phyloP scores from a whole-genome alignment of 2,113 vertebrate genomes.

The Isurus oxyrinchus region DNA sequence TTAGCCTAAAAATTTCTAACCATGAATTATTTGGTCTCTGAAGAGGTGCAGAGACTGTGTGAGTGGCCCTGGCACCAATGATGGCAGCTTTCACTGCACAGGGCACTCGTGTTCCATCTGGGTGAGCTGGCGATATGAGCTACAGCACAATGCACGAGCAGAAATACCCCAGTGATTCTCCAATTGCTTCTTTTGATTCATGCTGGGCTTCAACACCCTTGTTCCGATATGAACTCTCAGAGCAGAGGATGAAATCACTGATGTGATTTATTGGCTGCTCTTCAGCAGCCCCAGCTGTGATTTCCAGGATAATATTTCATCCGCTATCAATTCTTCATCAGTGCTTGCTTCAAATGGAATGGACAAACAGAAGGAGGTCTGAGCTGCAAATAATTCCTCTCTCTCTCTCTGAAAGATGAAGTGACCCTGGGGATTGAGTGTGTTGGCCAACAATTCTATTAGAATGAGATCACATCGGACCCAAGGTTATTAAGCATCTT shows the following conservation, averaged over 20 bases:
- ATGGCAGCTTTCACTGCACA: background rate
- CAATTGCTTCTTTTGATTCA: background rate
- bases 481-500: background rate
- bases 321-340: background rate
- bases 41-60: background rate
- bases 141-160: background rate
- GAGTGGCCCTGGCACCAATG: background rate
- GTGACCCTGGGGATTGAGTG: background rate
- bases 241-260: background rate
- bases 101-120: too few relatives aligned
- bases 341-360: background rate
- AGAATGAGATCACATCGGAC: background rate
- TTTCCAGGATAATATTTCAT: background rate
- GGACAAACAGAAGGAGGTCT: background rate
- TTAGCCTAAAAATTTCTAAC: background rate
- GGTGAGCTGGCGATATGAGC: background rate
- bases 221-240: background rate
- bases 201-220: background rate
- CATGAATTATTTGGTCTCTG: background rate
- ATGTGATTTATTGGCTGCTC: constrained; percentile 1
- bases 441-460: background rate
- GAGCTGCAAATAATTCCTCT: background rate
- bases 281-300: background rate
- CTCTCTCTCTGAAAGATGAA: background rate
- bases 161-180: background rate